Conservation (phyloP, 2,113 vertebrate species). For the Carassius gibelio region DNA sequence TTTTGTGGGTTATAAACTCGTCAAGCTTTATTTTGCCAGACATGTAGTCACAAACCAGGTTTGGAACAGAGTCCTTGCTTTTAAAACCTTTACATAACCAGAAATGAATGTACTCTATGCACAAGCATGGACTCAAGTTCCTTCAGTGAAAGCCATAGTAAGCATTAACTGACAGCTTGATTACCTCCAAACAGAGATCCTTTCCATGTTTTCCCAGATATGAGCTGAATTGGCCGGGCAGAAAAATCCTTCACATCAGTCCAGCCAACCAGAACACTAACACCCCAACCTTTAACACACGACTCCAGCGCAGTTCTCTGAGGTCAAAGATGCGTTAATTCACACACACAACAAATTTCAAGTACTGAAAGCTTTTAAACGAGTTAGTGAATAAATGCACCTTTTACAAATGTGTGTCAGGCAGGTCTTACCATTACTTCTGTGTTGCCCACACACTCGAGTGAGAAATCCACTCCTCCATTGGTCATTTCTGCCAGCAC, state of each 20-base stretch:
- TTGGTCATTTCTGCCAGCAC: constrained; percentile 80
- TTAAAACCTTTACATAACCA: constrained; percentile 74
- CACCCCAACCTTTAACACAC: constrained; percentile 77
- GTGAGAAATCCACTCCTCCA: constrained; percentile 76
- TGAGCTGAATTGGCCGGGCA: constrained; percentile 75
- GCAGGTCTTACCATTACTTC: constrained; percentile 76
- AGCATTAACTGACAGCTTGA: not conserved
- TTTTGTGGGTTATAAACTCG: constrained; percentile 75
- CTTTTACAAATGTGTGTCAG: not conserved
- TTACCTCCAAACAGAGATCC: constrained; percentile 77
- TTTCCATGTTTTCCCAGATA: constrained; percentile 77
- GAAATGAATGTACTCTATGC: not conserved
- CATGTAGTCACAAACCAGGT: constrained; percentile 76
- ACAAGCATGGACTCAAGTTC: not conserved
- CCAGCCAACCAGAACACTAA: constrained; percentile 82
- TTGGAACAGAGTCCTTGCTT: constrained; percentile 70
- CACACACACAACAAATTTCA: not conserved
- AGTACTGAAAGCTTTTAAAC: not conserved
- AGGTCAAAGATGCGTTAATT: not conserved
- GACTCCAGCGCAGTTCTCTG: constrained; percentile 81
- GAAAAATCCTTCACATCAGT: constrained; percentile 67
- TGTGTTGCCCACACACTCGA: constrained; percentile 78
- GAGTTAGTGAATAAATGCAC: not conserved
- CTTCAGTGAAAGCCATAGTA: not conserved
- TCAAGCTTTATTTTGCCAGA: constrained; percentile 79